These are phyloP conservation scores for Xylophagus ater DNA, from an alignment of 2,888 invertebrate genomes.

Conservation along the genomic window DNA sequence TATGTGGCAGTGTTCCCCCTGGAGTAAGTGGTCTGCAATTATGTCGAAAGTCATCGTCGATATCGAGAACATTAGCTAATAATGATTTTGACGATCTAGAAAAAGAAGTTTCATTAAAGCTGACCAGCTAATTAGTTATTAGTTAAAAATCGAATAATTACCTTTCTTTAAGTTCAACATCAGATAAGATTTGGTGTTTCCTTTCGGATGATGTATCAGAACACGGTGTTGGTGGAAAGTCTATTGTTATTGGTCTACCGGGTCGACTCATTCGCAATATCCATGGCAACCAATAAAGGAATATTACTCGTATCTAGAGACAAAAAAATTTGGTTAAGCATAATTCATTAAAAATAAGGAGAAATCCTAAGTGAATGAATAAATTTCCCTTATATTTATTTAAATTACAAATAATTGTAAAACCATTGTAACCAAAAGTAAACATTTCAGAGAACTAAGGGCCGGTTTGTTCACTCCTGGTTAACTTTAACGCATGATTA, in stretches of 20 bases:
- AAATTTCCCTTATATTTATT: no score
- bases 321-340: no score
- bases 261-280: constrained; percentile 84
- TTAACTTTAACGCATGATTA: no score
- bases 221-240: constrained; percentile 42
- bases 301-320: constrained; percentile 77
- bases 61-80: constrained; percentile 91
- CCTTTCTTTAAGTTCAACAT: constrained; percentile 77
- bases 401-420: no score
- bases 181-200: constrained; percentile 65
- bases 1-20: constrained; percentile 45
- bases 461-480: no score
- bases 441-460: no score
- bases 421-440: no score
- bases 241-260: constrained; percentile 44
- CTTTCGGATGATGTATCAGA: constrained; percentile 49
- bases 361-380: no score
- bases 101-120: background rate
- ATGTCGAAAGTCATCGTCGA: constrained; percentile 91
- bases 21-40: constrained; percentile 60
- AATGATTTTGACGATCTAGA: constrained; percentile 83
- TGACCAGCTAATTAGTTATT: background rate
- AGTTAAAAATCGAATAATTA: constrained; percentile 17
- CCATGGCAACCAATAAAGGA: constrained; percentile 97
- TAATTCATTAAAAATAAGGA: no score